These are phyloP conservation scores for Acipenser oxyrinchus DNA, from an alignment of 2,797 vertebrate genomes.

Conservation along the genomic window DNA sequence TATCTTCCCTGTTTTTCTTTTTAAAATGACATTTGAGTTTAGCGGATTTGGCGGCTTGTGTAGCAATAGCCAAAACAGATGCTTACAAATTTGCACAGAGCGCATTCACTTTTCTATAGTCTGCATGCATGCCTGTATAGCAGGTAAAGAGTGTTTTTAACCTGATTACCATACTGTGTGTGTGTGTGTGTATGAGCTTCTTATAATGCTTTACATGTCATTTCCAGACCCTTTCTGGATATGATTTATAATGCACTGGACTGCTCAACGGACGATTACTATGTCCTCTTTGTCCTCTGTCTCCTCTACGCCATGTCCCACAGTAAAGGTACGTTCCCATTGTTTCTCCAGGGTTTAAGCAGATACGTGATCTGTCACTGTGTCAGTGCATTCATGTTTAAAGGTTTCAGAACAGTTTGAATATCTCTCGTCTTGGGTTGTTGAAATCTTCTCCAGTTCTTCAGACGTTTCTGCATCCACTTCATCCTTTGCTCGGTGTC, in stretches of 20 bases:
- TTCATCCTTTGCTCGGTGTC: too few species aligned
- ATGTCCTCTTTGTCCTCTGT: conserved; percentile 91
- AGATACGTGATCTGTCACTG: too few species aligned
- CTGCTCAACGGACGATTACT: conserved; percentile 81
- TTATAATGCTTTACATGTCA: conserved; percentile 9
- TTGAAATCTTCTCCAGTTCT: too few species aligned
- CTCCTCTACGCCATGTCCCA: conserved; percentile 91
- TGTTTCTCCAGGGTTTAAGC: background rate
- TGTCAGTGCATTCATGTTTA: background rate
- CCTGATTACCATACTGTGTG: background rate
- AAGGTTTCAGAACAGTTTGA: background rate
- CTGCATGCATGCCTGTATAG: background rate
- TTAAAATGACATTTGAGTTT: conserved; percentile 24
- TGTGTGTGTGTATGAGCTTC: background rate
- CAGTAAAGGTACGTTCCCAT: conserved; percentile 75
- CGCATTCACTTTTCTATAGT: background rate
- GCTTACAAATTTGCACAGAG: background rate
- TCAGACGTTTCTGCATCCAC: too few species aligned
- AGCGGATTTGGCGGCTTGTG: conserved; percentile 8
- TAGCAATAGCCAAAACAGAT: too few species aligned
- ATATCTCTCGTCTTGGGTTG: too few species aligned
- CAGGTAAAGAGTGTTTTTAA: background rate
- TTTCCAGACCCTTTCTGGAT: conserved; percentile 82
- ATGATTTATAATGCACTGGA: conserved; percentile 91
- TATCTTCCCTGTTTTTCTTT: conserved; percentile 24